These are phyloP conservation scores for Lithophane socia DNA, from an alignment of 2,888 invertebrate genomes.

Conservation along the genomic window DNA sequence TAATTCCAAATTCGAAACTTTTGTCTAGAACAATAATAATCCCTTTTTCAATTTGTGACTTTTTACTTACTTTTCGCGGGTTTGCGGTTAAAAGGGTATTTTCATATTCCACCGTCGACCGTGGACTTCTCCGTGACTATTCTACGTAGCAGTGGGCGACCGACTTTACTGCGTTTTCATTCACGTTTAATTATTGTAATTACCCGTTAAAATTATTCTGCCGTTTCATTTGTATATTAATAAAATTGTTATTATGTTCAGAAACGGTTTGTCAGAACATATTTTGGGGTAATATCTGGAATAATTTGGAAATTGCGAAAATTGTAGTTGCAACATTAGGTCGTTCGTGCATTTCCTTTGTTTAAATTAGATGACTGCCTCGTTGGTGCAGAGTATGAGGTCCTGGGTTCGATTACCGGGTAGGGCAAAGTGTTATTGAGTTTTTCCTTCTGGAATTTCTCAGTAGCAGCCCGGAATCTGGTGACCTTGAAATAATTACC, in stretches of 20 bases:
- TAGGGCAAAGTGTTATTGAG: too few species aligned
- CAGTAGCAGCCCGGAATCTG: too few species aligned
- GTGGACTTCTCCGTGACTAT: neutral
- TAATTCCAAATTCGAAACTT: too few species aligned
- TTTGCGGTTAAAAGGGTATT: too few species aligned
- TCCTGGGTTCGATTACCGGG: too few species aligned
- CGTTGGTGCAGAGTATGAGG: neutral
- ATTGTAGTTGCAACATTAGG: neutral
- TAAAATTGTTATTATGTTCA: neutral
- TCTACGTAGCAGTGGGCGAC: neutral
- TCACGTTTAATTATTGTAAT: constrained; percentile 8
- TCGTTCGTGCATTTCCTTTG: neutral
- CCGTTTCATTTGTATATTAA: constrained; percentile 1
- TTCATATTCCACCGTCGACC: neutral
- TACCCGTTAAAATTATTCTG: neutral
- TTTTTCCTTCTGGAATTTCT: neutral
- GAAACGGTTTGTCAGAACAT: neutral
- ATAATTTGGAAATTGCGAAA: neutral
- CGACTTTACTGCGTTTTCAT: constrained; percentile 11
- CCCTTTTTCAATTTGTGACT: too few species aligned
- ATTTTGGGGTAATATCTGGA: neutral
- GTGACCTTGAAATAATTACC: too few species aligned
- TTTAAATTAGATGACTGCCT: neutral
- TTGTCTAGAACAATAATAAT: too few species aligned
- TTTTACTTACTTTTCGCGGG: too few species aligned